Conservation (phyloP, 2,113 vertebrate genomes). For the Nestor notabilis region DNA sequence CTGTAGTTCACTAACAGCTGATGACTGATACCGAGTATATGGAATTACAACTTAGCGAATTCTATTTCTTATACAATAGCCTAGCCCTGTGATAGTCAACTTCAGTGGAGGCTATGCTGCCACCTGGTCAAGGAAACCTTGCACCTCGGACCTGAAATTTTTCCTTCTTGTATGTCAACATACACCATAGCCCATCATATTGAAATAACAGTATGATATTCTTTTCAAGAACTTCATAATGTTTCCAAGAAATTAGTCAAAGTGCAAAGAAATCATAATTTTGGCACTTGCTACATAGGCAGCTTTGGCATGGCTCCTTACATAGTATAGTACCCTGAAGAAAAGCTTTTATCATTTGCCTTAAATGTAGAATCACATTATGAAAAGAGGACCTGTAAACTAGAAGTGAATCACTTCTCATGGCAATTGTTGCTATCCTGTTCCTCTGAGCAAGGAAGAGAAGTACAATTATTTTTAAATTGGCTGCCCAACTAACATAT, state of each 20-base stretch:
- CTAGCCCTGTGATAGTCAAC: neutral
- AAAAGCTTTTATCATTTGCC: neutral
- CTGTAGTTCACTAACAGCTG: neutral
- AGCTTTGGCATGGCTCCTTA: neutral
- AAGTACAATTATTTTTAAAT: neutral
- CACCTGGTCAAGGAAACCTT: neutral
- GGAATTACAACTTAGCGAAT: neutral
- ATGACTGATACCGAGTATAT: neutral
- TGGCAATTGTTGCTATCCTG: neutral
- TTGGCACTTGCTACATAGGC: neutral
- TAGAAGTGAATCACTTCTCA: neutral
- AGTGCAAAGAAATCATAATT: neutral
- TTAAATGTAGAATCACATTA: neutral
- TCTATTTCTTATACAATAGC: neutral
- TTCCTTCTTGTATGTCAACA: neutral
- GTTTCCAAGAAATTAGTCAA: neutral
- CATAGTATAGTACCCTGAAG: rapidly evolving
- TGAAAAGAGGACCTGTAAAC: neutral
- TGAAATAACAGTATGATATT: neutral
- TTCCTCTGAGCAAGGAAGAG: neutral
- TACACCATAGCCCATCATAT: neutral
- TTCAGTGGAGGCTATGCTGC: neutral
- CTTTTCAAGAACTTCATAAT: neutral
- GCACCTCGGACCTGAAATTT: neutral
- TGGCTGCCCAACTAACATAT: neutral